Evolutionary conservation across 2,888 invertebrate species (phyloP).

Genomic region (Calephelis perditalis): DNA sequence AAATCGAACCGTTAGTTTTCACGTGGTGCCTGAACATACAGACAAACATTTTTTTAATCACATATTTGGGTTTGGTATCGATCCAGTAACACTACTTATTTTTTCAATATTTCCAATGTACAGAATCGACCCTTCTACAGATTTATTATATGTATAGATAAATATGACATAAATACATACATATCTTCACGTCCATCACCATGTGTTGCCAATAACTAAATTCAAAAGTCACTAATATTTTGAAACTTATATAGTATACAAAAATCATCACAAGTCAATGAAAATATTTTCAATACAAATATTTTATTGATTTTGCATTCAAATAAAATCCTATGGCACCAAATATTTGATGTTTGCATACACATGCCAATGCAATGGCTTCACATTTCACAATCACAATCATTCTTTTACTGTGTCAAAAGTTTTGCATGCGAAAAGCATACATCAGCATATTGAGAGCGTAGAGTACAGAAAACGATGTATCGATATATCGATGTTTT

Average conservation of each 20-base stretch:
- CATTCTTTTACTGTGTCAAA: slow-evolving; percentile 12
- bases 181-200: too few relatives aligned
- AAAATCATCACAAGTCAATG: not conserved
- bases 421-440: slow-evolving; percentile 12
- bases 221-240: not conserved
- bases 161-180: too few relatives aligned
- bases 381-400: slow-evolving; percentile 11
- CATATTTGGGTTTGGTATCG: too few relatives aligned
- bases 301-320: slow-evolving; percentile 4
- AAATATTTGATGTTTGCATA: slow-evolving; percentile 10
- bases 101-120: too few relatives aligned
- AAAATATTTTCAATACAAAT: not conserved
- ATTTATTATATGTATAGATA: too few relatives aligned
- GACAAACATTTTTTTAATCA: too few relatives aligned
- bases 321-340: slow-evolving; percentile 2
- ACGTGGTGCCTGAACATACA: too few relatives aligned
- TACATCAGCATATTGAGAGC: slow-evolving; percentile 10
- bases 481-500: too few relatives aligned
- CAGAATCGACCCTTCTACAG: too few relatives aligned
- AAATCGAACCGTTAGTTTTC: too few relatives aligned
- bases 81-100: too few relatives aligned
- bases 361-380: not conserved
- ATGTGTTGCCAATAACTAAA: too few relatives aligned
- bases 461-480: not conserved
- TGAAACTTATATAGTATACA: not conserved